Conservation (phyloP, 2,888 invertebrate genomes). For the Allygus modestus region DNA sequence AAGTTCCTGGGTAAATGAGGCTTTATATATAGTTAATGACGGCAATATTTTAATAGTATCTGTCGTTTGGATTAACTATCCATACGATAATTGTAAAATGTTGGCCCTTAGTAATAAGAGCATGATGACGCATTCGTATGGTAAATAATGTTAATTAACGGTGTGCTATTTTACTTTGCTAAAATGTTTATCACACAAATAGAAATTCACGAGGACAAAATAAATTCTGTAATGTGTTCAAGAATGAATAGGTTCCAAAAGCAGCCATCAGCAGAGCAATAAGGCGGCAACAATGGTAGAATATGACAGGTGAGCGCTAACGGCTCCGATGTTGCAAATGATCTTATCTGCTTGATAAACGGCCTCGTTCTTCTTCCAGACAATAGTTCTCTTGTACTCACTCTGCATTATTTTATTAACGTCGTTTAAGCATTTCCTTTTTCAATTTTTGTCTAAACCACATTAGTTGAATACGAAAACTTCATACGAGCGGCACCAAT, state of each 20-base stretch:
- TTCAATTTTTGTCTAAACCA: background rate
- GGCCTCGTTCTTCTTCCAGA: slow-evolving; percentile 28
- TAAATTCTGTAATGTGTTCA: slow-evolving; percentile 3
- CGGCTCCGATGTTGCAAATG: slow-evolving; percentile 41
- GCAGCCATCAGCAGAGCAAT: slow-evolving; percentile 29
- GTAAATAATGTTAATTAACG: too few species aligned
- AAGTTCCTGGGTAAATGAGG: too few species aligned
- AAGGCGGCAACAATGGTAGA: slow-evolving; percentile 25
- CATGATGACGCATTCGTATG: too few species aligned
- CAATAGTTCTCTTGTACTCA: background rate
- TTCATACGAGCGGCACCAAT: too few species aligned
- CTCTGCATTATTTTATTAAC: slow-evolving; percentile 10
- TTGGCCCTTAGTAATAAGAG: too few species aligned
- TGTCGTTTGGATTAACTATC: too few species aligned
- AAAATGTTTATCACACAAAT: background rate
- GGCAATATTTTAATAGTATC: too few species aligned
- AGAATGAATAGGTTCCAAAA: slow-evolving; percentile 1
- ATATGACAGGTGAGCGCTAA: slow-evolving; percentile 40
- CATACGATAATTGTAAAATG: too few species aligned
- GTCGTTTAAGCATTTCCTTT: background rate
- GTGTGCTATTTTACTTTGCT: too few species aligned
- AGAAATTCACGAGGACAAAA: slow-evolving; percentile 4
- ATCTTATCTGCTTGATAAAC: slow-evolving; percentile 38
- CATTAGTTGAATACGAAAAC: too few species aligned
- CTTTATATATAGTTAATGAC: too few species aligned